phyloP scores from a whole-genome alignment of 2,888 invertebrate genomes.

The Lampropteryx suffumata region DNA sequence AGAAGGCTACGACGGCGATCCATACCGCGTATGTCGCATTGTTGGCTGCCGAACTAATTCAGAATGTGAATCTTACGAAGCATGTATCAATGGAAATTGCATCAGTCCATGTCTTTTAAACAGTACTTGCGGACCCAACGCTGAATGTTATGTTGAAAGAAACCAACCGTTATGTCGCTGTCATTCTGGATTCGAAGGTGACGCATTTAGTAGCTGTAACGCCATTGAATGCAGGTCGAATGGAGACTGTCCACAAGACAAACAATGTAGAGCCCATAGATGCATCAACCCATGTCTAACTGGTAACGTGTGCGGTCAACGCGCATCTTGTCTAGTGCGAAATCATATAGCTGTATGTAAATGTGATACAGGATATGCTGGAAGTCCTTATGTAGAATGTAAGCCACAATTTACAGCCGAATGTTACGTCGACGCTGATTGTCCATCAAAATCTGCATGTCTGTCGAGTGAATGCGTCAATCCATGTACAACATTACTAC shows the following conservation, averaged over 20 bases:
- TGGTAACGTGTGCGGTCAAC: slow-evolving; percentile 88
- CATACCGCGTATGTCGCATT: slow-evolving; percentile 89
- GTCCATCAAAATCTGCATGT: slow-evolving; percentile 90
- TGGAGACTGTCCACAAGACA: slow-evolving; percentile 93
- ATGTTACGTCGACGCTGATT: slow-evolving; percentile 92
- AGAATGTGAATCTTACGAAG: slow-evolving; percentile 92
- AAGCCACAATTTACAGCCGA: slow-evolving; percentile 87
- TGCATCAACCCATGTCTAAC: slow-evolving; percentile 93
- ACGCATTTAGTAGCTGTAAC: slow-evolving; percentile 88
- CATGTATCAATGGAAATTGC: slow-evolving; percentile 93
- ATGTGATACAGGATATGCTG: slow-evolving; percentile 89
- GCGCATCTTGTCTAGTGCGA: slow-evolving; percentile 90
- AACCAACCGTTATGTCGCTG: slow-evolving; percentile 91
- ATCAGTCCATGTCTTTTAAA: slow-evolving; percentile 92
- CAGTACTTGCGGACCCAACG: slow-evolving; percentile 91
- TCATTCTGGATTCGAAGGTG: slow-evolving; percentile 90
- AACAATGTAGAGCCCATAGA: slow-evolving; percentile 92
- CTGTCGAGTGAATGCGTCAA: slow-evolving; percentile 91
- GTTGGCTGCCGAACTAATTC: slow-evolving; percentile 92
- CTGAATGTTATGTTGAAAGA: slow-evolving; percentile 90
- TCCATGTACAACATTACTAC: slow-evolving; percentile 90
- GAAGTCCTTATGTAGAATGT: slow-evolving; percentile 93
- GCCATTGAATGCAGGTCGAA: slow-evolving; percentile 93
- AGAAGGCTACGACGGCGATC: slow-evolving; percentile 93
- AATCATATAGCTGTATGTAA: slow-evolving; percentile 94